Base-by-base conservation (phyloP, 2,113 vertebrate species). In the Hiodon alosoides region DNA sequence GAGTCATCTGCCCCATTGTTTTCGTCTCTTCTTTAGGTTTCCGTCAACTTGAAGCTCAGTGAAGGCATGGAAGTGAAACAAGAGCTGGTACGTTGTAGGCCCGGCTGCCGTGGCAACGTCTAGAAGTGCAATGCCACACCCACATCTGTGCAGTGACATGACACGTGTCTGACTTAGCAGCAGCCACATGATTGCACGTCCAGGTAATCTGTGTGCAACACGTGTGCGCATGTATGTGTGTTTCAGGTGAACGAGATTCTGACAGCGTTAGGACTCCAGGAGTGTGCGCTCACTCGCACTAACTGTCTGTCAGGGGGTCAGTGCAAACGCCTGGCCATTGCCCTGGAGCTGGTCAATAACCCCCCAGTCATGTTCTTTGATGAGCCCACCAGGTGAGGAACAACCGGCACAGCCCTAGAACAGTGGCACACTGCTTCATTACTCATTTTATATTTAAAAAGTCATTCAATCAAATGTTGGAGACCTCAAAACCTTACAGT, bases 321-420 rank as follows among this genome's bases (percentile, higher is more conserved):
- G 83, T 93, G 96, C 86, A 98, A 98, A 84, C 90, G 97, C 58
- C 90, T 99, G 79, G 96, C 97, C 78, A 99, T 99, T 2, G 97
- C 95, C 54, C 87, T 95, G 79, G 96, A 99, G 85, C 92, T 99
- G 82, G 96, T 98, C 87, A 98, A 98, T 89, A 99, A 98, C 78
- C 97, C 97, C 0, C 96, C 97, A 0, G 95, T 99, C 87, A 98
- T 99, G 97, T 98, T 99, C 90, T 98, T 98, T 47, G 97, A 99
- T 11, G 97, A 99, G 84, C 96, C 97, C 82, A 99, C 97, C 8
- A 99, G 97, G 97, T 99, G 89, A 48, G 69, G 5, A 7, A 69
- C n/a, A n/a, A 13, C 60, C 51, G 11, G n/a, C 4, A 31, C 31
- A 1, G 31, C 31, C 31, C 31, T 31, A 31, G 31, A 31, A 31